Base-by-base conservation (phyloP, 1,140 invertebrate genomes). In the Conus betulinus region DNA sequence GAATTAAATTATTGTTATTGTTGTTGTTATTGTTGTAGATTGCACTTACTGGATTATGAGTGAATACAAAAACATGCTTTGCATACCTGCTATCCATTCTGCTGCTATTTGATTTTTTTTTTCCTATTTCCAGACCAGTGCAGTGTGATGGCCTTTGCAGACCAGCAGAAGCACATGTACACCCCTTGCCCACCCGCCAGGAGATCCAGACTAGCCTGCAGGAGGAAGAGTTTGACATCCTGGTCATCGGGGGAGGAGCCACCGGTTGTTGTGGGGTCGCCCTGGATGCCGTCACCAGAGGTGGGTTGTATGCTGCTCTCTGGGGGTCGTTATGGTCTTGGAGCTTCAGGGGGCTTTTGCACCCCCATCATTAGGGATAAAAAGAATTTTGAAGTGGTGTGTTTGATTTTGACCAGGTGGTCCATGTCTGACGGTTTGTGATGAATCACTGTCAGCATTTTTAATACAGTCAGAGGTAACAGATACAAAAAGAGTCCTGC, bases 151-250 rank as follows among this genome's bases (percentile, higher is more conserved):
- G 85, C 85, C 27, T 74, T 78, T 76, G 85, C 78, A 63, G 57
- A 89, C 76, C 87, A 88, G 81, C 81, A 76, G 27, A 83, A n/a
- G 87, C 83, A 55, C 60, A 85, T 88, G 84, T 89, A 88, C 86
- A 85, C 52, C 92, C 92, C 7, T 84, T 95, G 67, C 98, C 98
- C 1, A 96, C 97, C 1, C 96, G 99, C 90, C 96, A 97, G 7
- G 97, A 98, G 10, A 98, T 99, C 93, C 95, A 99, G 1, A 96
- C 97, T 85, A 96, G 96, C 1, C 95, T 99, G 17, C 96, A 98
- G 95, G 97, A 97, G 23, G 96, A 97, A 76, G 94, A 96, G 88
- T 99, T 97, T 95, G 99, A 99, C 96, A 96, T 99, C 52, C 96
- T 99, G 3, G 98, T 99, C 84, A 97, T 99, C 93, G 99, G 99